Conservation (phyloP, 2,888 invertebrate genomes). For the Leucoma salicis region DNA sequence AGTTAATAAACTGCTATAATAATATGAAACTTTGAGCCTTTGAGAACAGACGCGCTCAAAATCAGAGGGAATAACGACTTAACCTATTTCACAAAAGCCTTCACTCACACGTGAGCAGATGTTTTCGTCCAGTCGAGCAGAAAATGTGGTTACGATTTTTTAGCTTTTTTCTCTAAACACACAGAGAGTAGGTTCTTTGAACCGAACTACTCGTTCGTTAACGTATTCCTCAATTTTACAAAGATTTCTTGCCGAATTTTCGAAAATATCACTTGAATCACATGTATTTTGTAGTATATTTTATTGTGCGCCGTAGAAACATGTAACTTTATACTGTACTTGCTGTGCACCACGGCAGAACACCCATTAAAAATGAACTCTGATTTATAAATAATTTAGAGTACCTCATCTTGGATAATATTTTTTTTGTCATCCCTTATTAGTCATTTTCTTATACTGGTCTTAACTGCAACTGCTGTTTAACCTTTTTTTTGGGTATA, state of each 20-base stretch:
- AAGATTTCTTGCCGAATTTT: constrained; percentile 1
- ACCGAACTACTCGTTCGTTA: constrained; percentile 57
- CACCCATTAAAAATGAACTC: too few species aligned
- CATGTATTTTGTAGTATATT: too few species aligned
- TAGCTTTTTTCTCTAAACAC: constrained; percentile 47
- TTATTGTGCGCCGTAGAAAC: too few species aligned
- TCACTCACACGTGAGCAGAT: constrained; percentile 41
- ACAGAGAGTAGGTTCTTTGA: constrained; percentile 51
- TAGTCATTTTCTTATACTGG: too few species aligned
- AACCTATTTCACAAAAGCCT: constrained; percentile 31
- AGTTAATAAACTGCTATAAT: too few species aligned
- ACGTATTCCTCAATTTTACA: constrained; percentile 39
- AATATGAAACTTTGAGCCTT: not conserved
- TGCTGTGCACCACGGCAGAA: too few species aligned
- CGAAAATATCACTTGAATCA: constrained; percentile 8
- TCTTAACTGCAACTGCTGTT: too few species aligned
- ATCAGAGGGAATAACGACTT: constrained; percentile 22
- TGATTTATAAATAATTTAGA: too few species aligned
- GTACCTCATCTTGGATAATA: too few species aligned
- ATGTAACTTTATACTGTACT: too few species aligned
- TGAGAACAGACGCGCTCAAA: constrained; percentile 12
- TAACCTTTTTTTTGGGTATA: too few species aligned
- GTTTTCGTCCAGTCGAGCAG: constrained; percentile 56
- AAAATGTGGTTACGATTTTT: constrained; percentile 50
- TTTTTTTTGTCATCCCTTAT: too few species aligned